A percentile compares a stretch with the other conserved stretches of the same genome.
phyloP scores from a whole-genome alignment of 2,888 invertebrate genomes.

The Trypoxylon attenuatum region DNA sequence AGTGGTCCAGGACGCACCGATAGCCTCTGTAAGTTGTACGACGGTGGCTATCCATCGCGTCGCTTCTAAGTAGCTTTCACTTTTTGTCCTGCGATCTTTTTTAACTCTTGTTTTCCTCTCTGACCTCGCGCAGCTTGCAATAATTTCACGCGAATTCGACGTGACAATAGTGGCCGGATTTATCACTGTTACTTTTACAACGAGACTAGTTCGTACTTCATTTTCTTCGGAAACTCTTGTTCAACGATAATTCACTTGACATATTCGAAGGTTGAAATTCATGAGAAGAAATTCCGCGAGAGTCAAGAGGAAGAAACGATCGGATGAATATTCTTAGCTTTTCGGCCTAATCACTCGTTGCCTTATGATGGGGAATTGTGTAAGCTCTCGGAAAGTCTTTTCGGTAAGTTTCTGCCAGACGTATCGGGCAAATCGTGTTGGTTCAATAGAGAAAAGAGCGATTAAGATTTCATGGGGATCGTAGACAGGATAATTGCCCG shows the following conservation, averaged over 20 bases:
- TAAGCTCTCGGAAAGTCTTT: slow-evolving; percentile 14
- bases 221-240: no score
- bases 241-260: no score
- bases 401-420: slow-evolving; percentile 7
- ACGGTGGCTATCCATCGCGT: slow-evolving; percentile 85
- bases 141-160: neutral
- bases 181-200: no score
- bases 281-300: neutral
- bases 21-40: slow-evolving; percentile 91
- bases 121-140: neutral
- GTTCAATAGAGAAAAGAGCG: slow-evolving; percentile 2
- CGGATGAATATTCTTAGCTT: slow-evolving; percentile 4
- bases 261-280: no score
- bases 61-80: slow-evolving; percentile 77
- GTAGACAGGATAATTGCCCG: slow-evolving; percentile 5
- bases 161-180: no score
- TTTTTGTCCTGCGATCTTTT: slow-evolving; percentile 10
- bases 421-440: slow-evolving; percentile 4
- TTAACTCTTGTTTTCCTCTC: slow-evolving; percentile 39
- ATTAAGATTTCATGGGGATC: neutral
- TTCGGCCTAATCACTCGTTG: slow-evolving; percentile 11
- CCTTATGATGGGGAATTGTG: slow-evolving; percentile 37
- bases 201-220: no score
- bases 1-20: slow-evolving; percentile 80
- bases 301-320: neutral